Base-by-base conservation (phyloP, 2,888 invertebrate genomes). In the Drosophila subquinaria region DNA sequence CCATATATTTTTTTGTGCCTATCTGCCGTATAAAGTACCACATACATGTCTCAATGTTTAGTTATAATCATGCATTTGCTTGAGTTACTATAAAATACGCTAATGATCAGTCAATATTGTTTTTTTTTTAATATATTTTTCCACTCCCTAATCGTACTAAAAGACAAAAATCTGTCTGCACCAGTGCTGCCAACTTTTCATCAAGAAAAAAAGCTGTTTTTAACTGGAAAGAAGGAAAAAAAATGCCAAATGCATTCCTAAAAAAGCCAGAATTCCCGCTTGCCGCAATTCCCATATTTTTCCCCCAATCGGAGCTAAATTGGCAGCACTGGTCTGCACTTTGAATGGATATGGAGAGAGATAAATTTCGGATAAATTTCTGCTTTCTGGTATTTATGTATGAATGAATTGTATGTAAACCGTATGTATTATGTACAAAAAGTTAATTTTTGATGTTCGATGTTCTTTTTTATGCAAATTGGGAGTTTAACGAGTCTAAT, bases 41-140 rank as follows among this genome's bases (percentile, higher is more conserved):
- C 42, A 43, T 59, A 74, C 63, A 77, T 53, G 36, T 43, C 36
- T 59, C 52, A 57, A 56, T 69, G 63, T 71, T 73, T 67, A 71
- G 61, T 66, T 67, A 56, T 56, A 65, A 67, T 69, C 35, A 81
- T 81, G 81, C 67, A 86, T 64, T 62, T 69, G 64, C 64, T 53
- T 38, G 48, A 72, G 53, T 69, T 72, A 66, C 86, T 76, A 81
- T 69, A 84, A 68, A 79, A 75, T 76, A 83, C 68, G 72, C 89
- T 84, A 88, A 72, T 60, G 73, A 84, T 84, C 83, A 84, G 83
- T 84, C 83, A 89, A 78, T 85, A 88, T 88, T 82, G 81, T 67
- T 71, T 23, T 9, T 59, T 17, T 13, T 50, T 60, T 30, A 52
- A 50, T 42, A 47, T 57, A n/a, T 36, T 11, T 20, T 48, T 4